Evolutionary conservation across 2,797 vertebrate species (phyloP).

Genomic region (Cephalopachus bancanus): DNA sequence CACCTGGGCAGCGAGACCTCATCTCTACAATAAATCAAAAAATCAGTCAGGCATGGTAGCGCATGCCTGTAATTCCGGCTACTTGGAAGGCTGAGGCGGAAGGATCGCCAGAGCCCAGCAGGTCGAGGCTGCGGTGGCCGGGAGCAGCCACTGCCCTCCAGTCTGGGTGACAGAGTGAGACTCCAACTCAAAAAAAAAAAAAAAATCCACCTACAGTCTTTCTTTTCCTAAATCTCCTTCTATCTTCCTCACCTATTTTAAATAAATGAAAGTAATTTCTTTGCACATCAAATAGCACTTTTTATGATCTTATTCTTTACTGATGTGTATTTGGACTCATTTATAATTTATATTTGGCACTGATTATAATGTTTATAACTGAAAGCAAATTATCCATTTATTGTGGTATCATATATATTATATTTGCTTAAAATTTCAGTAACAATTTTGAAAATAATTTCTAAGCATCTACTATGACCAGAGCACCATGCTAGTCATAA

Average conservation of each 20-base stretch:
- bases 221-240: background rate
- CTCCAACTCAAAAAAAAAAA: too few species aligned
- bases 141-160: too few species aligned
- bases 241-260: background rate
- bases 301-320: background rate
- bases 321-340: background rate
- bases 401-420: background rate
- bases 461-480: background rate
- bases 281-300: background rate
- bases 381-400: background rate
- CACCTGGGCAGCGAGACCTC: too few species aligned
- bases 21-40: too few species aligned
- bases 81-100: too few species aligned
- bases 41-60: too few species aligned
- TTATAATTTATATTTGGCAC: constrained; percentile 27
- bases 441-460: constrained; percentile 10
- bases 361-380: constrained; percentile 41
- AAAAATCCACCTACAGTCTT: background rate
- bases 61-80: too few species aligned
- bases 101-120: too few species aligned
- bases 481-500: background rate
- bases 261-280: background rate
- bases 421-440: background rate
- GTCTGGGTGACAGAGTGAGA: too few species aligned
- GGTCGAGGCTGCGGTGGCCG: too few species aligned